These are phyloP conservation scores for Enteromius fasciolatus DNA, from an alignment of 2,797 vertebrate species.

Conservation along the genomic window DNA sequence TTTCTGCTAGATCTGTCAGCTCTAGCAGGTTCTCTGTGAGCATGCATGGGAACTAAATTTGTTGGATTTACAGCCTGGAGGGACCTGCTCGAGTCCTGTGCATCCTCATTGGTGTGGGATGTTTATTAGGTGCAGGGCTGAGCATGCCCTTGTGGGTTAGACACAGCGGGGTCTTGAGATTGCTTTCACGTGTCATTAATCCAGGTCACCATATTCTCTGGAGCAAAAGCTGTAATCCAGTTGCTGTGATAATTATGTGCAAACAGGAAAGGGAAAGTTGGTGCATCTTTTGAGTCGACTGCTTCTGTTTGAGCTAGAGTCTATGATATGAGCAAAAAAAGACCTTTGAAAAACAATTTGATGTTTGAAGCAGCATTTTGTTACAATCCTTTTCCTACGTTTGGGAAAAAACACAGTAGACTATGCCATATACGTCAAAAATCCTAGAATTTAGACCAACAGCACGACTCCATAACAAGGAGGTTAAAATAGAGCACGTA, in stretches of 20 bases:
- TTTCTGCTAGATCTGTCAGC: slow-evolving; percentile 16
- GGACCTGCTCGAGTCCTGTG: slow-evolving; percentile 65
- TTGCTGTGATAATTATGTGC: slow-evolving; percentile 77
- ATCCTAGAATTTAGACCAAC: not conserved
- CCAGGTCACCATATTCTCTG: slow-evolving; percentile 73
- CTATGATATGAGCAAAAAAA: slow-evolving; percentile 46
- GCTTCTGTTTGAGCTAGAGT: slow-evolving; percentile 52
- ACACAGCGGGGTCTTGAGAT: slow-evolving; percentile 70
- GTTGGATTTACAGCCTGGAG: slow-evolving; percentile 70
- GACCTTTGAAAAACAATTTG: not conserved
- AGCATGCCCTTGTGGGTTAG: slow-evolving; percentile 71
- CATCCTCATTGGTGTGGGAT: slow-evolving; percentile 69
- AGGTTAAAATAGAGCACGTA: not conserved
- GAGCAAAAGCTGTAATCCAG: slow-evolving; percentile 71
- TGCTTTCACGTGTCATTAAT: slow-evolving; percentile 82
- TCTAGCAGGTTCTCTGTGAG: slow-evolving; percentile 52
- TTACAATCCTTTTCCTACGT: not conserved
- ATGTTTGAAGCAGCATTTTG: not conserved
- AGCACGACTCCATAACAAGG: not conserved
- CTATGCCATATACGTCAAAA: not conserved
- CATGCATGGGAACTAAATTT: slow-evolving; percentile 62
- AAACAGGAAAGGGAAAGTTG: slow-evolving; percentile 64
- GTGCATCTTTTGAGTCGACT: slow-evolving; percentile 65
- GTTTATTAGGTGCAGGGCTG: slow-evolving; percentile 73
- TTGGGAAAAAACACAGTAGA: not conserved